Base-by-base conservation (phyloP, 2,888 invertebrate genomes). In the Merodon equestris region DNA sequence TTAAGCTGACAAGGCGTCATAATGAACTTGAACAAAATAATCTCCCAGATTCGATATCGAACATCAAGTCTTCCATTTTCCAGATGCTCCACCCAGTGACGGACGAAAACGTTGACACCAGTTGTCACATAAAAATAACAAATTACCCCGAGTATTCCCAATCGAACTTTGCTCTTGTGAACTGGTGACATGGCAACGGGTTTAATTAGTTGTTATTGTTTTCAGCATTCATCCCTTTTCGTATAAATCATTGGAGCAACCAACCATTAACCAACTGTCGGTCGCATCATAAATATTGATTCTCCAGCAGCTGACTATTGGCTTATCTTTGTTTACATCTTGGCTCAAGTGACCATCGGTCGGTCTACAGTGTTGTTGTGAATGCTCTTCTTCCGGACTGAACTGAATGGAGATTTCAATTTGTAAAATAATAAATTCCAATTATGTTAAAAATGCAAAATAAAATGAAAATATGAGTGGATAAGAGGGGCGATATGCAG, bases 261-360 rank as follows among this genome's bases (percentile, higher is more conserved):
- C 58, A 60, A 74, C 74, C 73, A 58, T 73, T 73, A 58, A 53
- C 57, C 58, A 58, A 54, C 58, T 44, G 40, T 53, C 45, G 56
- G 67, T 44, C 27, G 27, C 27, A 68, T 81, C 74, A 81, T 81
- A 81, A 81, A 81, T 81, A 74, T 81, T 81, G 79, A 74, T 70
- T 70, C 74, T 42, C 40, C 61, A 53, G 73, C 77, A 73, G 77
- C 63, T 73, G 77, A 72, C 54, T 58, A 64, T 79, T 58, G 56
- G 68, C 73, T 73, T 79, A 79, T 79, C 77, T 79, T 40, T 57
- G 63, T 73, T 73, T 73, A 73, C 68, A 79, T 79, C 73, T 68
- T 34, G 27, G 50, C 51, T 47, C 18, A 50, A 67, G 67, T 60
- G 64, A 7, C 27, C 27, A 27, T n/a, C 54, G 56, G 56, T 66